Conservation (phyloP, 2,888 invertebrate genomes). For the Deilephila porcellus region DNA sequence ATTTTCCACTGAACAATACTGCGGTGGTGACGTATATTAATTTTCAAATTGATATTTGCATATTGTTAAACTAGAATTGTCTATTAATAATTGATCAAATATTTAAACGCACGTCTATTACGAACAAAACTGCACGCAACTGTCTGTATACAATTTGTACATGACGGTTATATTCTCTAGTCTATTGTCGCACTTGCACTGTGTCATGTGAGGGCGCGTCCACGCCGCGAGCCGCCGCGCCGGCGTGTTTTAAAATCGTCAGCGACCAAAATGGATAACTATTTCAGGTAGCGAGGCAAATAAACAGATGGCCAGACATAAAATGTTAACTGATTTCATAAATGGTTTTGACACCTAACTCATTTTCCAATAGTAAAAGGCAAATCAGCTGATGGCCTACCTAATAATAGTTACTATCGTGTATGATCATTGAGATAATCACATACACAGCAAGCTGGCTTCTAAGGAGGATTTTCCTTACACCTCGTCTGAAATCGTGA, state of each 20-base stretch:
- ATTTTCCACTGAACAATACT: neutral
- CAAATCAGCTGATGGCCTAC: too few relatives aligned
- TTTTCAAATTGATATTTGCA: neutral
- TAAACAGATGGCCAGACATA: neutral
- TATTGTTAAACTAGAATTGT: neutral
- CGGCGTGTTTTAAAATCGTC: neutral
- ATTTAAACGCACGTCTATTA: neutral
- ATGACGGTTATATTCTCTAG: constrained; percentile 59
- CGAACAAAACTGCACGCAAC: constrained; percentile 42
- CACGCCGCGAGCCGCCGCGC: constrained; percentile 8
- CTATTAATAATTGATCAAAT: neutral
- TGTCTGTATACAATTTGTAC: constrained; percentile 64
- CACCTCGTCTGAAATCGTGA: too few relatives aligned
- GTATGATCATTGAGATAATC: too few relatives aligned
- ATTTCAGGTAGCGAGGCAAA: neutral
- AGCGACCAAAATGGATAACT: neutral
- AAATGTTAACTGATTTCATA: too few relatives aligned
- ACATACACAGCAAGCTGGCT: too few relatives aligned
- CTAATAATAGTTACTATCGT: too few relatives aligned
- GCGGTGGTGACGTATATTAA: constrained; percentile 1
- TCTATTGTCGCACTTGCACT: constrained; percentile 57
- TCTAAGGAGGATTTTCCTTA: too few relatives aligned
- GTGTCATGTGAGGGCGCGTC: constrained; percentile 12
- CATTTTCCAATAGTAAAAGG: too few relatives aligned
- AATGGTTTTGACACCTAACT: too few relatives aligned